Evolutionary conservation across 1,140 invertebrate species (phyloP).

Genomic region (Solen grandis): DNA sequence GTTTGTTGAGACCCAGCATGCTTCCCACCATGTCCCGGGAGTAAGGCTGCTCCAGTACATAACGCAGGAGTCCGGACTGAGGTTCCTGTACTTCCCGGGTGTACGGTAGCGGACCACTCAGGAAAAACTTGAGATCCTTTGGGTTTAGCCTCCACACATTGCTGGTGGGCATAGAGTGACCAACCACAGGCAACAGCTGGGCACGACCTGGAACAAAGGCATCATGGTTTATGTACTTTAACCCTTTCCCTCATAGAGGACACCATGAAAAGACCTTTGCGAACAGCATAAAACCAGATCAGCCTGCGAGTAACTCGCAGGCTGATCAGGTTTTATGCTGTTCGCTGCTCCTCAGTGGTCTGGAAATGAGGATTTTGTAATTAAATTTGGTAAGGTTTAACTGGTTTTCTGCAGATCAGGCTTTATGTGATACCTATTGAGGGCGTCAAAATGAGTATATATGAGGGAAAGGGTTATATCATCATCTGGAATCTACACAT

Average conservation of each 20-base stretch:
- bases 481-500: not conserved
- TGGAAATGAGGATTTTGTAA: no score
- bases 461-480: not conserved
- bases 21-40: conserved; percentile 97
- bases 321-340: no score
- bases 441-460: no score
- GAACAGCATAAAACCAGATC: no score
- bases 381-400: no score
- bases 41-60: conserved; percentile 97
- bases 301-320: no score
- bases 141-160: conserved; percentile 94
- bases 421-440: no score
- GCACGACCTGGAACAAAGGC: conserved; percentile 87
- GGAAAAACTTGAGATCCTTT: conserved; percentile 90
- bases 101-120: conserved; percentile 96
- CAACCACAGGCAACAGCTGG: conserved; percentile 95
- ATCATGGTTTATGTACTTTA: no score
- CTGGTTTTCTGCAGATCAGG: no score
- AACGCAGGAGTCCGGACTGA: conserved; percentile 92
- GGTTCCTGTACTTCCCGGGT: conserved; percentile 90
- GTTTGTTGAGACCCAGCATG: conserved; percentile 96
- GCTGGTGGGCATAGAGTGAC: conserved; percentile 86
- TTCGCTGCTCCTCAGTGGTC: no score
- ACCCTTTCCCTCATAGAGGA: no score
- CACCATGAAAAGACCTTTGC: no score